Evolutionary conservation across 2,888 invertebrate genomes (phyloP), one percentile per base, ranked within the genome.

Genomic region (Creontiades dilutus): DNA sequence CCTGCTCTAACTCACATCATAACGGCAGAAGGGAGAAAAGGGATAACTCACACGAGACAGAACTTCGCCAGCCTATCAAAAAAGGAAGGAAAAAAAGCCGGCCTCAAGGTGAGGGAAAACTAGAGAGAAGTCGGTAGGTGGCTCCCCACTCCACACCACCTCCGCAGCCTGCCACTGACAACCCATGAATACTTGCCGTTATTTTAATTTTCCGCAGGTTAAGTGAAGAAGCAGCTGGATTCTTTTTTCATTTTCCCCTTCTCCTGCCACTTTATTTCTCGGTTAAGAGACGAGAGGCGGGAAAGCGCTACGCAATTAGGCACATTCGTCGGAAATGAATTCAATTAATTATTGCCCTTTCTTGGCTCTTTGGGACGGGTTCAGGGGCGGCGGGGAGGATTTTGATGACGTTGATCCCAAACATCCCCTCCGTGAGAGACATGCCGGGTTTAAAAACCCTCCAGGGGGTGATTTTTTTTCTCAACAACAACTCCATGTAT

Each of bases 111-210:
- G 68, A 11, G 68, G 68, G 68, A 23, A 68, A 52, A 57, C 57
- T 57, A n/a, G 57, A 16, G 57, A 57, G 7, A 37, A 37, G 37
- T 37, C 37, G 37, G 37, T 16, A 57, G n/a, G 68, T 68, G 0
- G 23, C 68, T 23, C 27, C 68, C 27, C 19, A 61, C 61, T n/a
- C n/a, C 61, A 37, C n/a, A 61, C 3, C 16, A n/a, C 68, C 19
- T 68, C 68, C 27, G 9, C 68, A 27, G 23, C 68, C 68, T 68
- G 68, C 23, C 68, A 68, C 68, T 23, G 68, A 23, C 68, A 68
- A 68, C 68, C 27, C 27, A 68, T 68, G 68, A 68, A 68, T 68
- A 68, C 68, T 68, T 19, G 68, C 68, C 68, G 68, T 68, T 23
- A 23, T 68, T 68, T 68, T 68, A 68, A 68, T 68, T 68, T 68